Base-by-base conservation (phyloP, 2,888 invertebrate genomes). In the Listrodromus nycthemerus region DNA sequence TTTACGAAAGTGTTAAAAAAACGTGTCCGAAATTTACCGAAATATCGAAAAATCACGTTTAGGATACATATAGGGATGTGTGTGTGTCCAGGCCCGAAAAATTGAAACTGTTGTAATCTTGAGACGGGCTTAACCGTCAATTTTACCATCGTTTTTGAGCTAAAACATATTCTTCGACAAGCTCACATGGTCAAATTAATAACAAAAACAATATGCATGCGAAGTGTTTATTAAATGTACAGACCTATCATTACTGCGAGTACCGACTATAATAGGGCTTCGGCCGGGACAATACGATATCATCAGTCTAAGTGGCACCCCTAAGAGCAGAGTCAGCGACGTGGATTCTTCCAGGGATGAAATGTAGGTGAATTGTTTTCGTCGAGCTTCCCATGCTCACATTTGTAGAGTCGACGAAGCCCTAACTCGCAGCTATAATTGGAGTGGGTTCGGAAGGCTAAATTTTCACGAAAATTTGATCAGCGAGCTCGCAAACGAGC, bases 391-490 rank as follows among this genome's bases (percentile, higher is more conserved):
- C 16, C 58, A 16, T 61, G n/a, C 27, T 30, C 27, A 27, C 27
- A 61, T 50, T 69, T 27, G 24, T 45, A 45, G 45, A 41, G 24
- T 10, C 19, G 45, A n/a, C 24, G n/a, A 50, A 21, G 48, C 30
- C n/a, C 27, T 37, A 37, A 37, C 37, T 10, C 37, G 37, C 30
- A 30, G 24, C 16, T 21, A 30, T 76, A 67, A 76, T 76, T 76
- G 66, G 66, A 27, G 27, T 30, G 10, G 10, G n/a, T 37, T 63
- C 2, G n/a, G n/a, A n/a, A 37, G 65, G 24, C 5, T 8, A 19
- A 81, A 55, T 71, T 50, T 33, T 10, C 27, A 50, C 6, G 58
- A 69, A 37, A 76, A 71, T 71, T 76, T 78, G 66, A 75, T 84
- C 69, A 19, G 52, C 65, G 33, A 19, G 48, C 50, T 67, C 52